These are phyloP conservation scores for Porites cylindrica DNA, from an alignment of 92 coral and sea anemone genomes.

Conservation along the genomic window DNA sequence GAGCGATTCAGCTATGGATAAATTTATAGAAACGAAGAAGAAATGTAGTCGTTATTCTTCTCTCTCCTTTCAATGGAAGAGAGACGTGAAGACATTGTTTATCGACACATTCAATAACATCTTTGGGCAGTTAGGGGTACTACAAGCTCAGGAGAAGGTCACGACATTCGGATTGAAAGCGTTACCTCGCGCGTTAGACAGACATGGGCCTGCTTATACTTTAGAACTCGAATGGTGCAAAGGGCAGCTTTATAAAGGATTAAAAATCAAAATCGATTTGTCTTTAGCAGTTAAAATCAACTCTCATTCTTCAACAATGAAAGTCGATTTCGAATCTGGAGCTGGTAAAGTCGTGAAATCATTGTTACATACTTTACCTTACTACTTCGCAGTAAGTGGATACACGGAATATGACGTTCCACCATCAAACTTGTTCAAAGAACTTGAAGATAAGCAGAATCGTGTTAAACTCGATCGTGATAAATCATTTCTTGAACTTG, in stretches of 20 bases:
- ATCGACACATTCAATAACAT: too few species aligned
- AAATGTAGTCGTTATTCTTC: too few species aligned
- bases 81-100: too few species aligned
- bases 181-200: neutral
- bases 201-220: slow-evolving; percentile 44
- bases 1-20: neutral
- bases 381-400: slow-evolving; percentile 8
- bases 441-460: neutral
- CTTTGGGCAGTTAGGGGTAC: too few species aligned
- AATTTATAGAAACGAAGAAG: neutral
- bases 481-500: too few species aligned
- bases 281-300: slow-evolving; percentile 36
- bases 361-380: neutral
- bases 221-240: slow-evolving; percentile 25
- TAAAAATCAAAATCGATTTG: slow-evolving; percentile 34
- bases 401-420: slow-evolving; percentile 3
- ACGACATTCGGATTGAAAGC: neutral
- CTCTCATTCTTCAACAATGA: slow-evolving; percentile 6
- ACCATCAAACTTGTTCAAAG: slow-evolving; percentile 1
- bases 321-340: neutral
- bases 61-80: too few species aligned
- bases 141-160: too few species aligned
- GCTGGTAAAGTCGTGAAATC: neutral
- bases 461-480: too few species aligned
- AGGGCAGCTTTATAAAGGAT: slow-evolving; percentile 23